Conservation (phyloP, 2,797 vertebrate species). For the Sarcoramphus papa region DNA sequence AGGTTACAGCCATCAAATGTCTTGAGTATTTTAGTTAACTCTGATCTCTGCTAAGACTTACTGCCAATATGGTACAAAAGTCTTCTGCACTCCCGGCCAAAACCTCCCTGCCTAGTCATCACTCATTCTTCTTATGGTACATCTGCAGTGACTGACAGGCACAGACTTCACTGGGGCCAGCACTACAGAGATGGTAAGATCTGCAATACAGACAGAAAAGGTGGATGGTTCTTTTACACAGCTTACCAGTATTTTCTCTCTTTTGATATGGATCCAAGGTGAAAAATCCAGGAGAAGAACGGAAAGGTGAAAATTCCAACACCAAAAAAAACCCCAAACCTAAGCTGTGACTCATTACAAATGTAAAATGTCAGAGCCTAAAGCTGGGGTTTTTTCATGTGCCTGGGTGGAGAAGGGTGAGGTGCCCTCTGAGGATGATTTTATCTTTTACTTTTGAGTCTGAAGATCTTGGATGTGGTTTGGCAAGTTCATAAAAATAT, state of each 20-base stretch:
- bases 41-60: not conserved
- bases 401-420: constrained; percentile 32
- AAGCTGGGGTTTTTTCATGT: not conserved
- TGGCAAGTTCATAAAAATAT: constrained; percentile 51
- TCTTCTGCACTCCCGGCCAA: not conserved
- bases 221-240: not conserved
- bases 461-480: constrained; percentile 51
- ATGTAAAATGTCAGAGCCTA: constrained; percentile 24
- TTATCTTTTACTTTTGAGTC: constrained; percentile 48
- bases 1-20: not conserved
- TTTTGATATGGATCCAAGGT: not conserved
- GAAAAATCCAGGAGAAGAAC: not conserved
- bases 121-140: not conserved
- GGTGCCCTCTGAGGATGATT: constrained; percentile 46
- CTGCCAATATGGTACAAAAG: not conserved
- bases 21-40: not conserved
- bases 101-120: not conserved
- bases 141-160: not conserved
- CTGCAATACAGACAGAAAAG: not conserved
- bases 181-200: not conserved
- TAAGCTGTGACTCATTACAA: constrained; percentile 5
- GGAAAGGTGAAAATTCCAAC: constrained; percentile 2
- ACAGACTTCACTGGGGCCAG: not conserved
- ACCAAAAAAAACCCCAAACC: not conserved
- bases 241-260: not conserved